These are phyloP conservation scores for Nasonia oneida DNA, from an alignment of 2,888 invertebrate genomes.

Conservation along the genomic window DNA sequence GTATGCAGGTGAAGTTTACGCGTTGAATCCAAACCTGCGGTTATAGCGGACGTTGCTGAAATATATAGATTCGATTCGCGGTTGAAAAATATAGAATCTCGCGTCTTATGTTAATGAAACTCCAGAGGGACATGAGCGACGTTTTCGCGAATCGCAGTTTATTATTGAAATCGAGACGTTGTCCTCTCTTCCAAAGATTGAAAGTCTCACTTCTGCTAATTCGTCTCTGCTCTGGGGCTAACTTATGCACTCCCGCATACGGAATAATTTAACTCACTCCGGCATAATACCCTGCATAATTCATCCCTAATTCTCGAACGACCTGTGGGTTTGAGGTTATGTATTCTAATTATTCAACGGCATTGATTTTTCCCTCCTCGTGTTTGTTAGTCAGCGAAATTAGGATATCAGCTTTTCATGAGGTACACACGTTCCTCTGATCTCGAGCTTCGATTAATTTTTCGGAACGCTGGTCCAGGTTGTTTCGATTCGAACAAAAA, in stretches of 20 bases:
- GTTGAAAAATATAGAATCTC: not conserved
- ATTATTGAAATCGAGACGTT: not conserved
- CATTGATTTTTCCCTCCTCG: conserved; percentile 27
- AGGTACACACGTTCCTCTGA: not conserved
- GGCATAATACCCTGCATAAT: conserved; percentile 32
- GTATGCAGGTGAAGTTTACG: not conserved
- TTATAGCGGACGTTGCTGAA: not conserved
- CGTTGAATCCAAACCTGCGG: not conserved
- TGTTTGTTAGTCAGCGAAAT: not conserved
- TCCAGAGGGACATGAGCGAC: too few species aligned
- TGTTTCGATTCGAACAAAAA: too few species aligned
- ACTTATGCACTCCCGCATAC: conserved; percentile 34
- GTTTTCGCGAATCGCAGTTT: not conserved
- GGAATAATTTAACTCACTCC: conserved; percentile 23
- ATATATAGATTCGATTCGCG: not conserved
- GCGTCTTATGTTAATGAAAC: not conserved
- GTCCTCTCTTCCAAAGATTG: not conserved
- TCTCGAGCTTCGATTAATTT: not conserved
- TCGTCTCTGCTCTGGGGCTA: conserved; percentile 21
- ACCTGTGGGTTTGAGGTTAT: conserved; percentile 32
- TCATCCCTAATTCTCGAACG: conserved; percentile 27
- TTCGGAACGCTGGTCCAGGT: too few species aligned
- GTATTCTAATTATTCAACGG: conserved; percentile 27
- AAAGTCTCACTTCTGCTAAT: conserved; percentile 30
- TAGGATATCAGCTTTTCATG: not conserved